Base-by-base conservation (phyloP, 2,797 vertebrate species). In the Cuniculus paca region DNA sequence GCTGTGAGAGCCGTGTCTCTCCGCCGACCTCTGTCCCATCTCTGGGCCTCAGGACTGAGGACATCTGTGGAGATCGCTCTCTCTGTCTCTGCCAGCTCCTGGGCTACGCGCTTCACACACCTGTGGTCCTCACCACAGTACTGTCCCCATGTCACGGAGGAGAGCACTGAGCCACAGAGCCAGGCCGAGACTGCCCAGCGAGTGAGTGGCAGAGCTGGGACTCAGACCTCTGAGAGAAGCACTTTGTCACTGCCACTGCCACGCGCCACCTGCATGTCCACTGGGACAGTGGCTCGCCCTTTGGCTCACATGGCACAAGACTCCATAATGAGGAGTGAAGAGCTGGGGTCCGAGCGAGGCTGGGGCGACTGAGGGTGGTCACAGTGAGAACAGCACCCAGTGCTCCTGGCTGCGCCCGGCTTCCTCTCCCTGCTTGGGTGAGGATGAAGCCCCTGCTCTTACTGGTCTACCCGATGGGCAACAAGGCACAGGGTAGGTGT, bases 201-300 rank as follows among this genome's bases (percentile, higher is more conserved):
- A 28, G 24, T 42, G 70, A 31, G 74, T 4, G 6, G n/a, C n/a
- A n/a, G 63, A 63, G 13, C 20, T 6, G 16, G 50, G 31, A 3
- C 24, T 42, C 10, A 22, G 4, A 34, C 16, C 24, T 13, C 11
- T 0, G 22, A 0, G 39, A 77, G 78, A 34, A 68, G 63, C 72
- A 4, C 42, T 4, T 60, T 6, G 54, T 45, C 24, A 1, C 52
- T 28, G n/a, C n/a, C n/a, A n/a, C n/a, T n/a, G 34, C 34, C 34
- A 19, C 17, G 34, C 0, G 22, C 52, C 14, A 14, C 50, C 50
- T 72, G 1, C 16, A 16, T 14, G 36, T 52, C 9, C 16, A 48
- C 0, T 12, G 1, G 14, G 3, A 26, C 2, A 2, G 34, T 0
- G 0, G 34, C 52, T 58, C 16, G 50, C 72, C 58, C 36, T n/a